Evolutionary conservation across 2,888 invertebrate genomes (phyloP), one percentile per base, ranked within the genome.

Genomic region (Branchellion lobata): DNA sequence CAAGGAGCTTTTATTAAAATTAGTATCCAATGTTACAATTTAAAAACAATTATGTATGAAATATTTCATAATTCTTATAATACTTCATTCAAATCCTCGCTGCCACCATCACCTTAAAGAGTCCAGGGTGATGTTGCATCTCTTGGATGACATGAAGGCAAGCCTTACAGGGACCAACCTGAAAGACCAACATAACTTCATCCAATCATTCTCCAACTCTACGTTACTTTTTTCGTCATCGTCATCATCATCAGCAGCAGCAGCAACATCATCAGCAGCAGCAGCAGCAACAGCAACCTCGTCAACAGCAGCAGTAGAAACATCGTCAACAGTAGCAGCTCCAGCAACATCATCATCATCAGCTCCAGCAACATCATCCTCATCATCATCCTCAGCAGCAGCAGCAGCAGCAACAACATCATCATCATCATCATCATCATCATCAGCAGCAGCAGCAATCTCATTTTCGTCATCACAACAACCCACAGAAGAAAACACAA

Each of bases 81-180:
- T 40, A 8, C 40, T 8, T 40, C 8, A 40, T 40, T 14, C 40
- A 40, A 5, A 40, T 40, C 40, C 5, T 40, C 40, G 27, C 24
- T 3, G 36, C 24, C 29, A 27, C 8, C 29, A 27, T 65, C 65
- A 27, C 31, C 33, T n/a, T 73, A 27, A 3, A 18, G 5, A 14
- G 1, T 34, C 36, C 24, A 14, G 36, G 73, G n/a, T 33, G 27
- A 24, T 36, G 73, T 33, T 27, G 96, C 96, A 40, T 94, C 95
- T 1, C 92, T 95, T 80, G 95, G 95, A 79, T 89, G 96, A 85
- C 93, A 95, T 77, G 96, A 96, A 14, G 95, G 95, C 1, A 93
- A 94, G 34, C 95, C 95, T 68, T 96, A 96, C 71, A 90, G 96
- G 80, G 96, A 95, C 86, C 88, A 88, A 40, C 86, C 88, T 81